Conservation (phyloP, 2,888 invertebrate species). For the Hypselothyrea guttata region DNA sequence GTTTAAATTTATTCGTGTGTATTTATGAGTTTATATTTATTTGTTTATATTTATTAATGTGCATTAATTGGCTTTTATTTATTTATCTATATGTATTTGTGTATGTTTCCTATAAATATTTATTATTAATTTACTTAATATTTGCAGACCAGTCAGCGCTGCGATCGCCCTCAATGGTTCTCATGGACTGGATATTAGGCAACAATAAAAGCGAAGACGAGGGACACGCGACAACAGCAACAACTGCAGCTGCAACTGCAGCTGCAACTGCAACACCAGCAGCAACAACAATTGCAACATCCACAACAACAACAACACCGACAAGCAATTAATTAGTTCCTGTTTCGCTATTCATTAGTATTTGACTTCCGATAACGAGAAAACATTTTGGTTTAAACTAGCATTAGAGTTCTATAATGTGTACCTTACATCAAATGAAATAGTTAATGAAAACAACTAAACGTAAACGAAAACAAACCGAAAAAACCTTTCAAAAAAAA, state of each 20-base stretch:
- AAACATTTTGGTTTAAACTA: conserved; percentile 30
- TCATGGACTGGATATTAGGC: conserved; percentile 92
- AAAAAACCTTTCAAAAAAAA: conserved; percentile 4
- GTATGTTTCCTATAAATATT: no score
- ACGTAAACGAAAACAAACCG: background rate
- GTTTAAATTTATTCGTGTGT: no score
- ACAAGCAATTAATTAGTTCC: conserved; percentile 13
- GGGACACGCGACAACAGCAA: background rate
- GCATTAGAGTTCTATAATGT: conserved; percentile 56
- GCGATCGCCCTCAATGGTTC: conserved; percentile 90
- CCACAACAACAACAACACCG: conserved; percentile 2
- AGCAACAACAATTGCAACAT: no score
- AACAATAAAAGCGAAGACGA: conserved; percentile 80
- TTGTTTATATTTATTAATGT: no score
- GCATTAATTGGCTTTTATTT: no score
- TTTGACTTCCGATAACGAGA: conserved; percentile 28
- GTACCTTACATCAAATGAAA: conserved; percentile 58
- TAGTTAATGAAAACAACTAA: conserved; percentile 9
- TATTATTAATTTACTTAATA: no score
- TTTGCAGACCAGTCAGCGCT: conserved; percentile 88
- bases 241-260: no score
- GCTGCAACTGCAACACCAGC: no score
- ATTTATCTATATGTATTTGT: no score
- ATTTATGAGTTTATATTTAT: no score
- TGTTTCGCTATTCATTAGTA: conserved; percentile 5